Base-by-base conservation (phyloP, 1,140 invertebrate species). In the Stenopsyche tienmushanensis region DNA sequence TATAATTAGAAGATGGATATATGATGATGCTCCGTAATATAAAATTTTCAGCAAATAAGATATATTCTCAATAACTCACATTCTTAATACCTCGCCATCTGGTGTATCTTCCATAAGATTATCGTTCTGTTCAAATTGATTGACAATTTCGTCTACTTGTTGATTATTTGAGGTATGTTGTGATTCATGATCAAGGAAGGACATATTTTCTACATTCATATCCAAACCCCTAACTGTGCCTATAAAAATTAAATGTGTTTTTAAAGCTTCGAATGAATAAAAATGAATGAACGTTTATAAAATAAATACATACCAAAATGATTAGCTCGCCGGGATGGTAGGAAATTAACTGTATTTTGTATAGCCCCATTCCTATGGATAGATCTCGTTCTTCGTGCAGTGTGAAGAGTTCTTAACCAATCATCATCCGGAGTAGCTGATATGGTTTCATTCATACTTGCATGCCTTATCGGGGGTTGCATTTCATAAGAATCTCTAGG, bases 61-160 rank as follows among this genome's bases (percentile, higher is more conserved):
- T n/a, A n/a, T n/a, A n/a, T n/a, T n/a, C n/a, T 34, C 13, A 13
- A 34, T 34, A 34, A 34, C 66, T 60, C 70, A 85, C 84, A 84
- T 80, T 67, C 86, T 77, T 15, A 84, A 71, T 67, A 83, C 80
- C 66, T 86, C 82, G 0, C 83, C 78, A 1, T 78, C 71, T 0
- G 82, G 82, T 72, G 82, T 80, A 71, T 86, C 79, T 68, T 85
- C 80, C 84, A 87, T 87, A 1, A 87, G 75, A 18, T 76, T 73
- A 13, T 80, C 74, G 66, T 86, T 81, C 66, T 83, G 75, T 69
- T 86, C 84, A 75, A 88, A 83, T 71, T 83, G 82, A 20, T 78
- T 75, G 1, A 84, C 82, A 66, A 89, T 86, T 65, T 82, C 77
- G 41, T 83, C 77, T 3, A 79, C 76, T 58, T 77, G 77, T 60